Base-by-base conservation (phyloP, 2,888 invertebrate species). In the Leptarthrus brevirostris region DNA sequence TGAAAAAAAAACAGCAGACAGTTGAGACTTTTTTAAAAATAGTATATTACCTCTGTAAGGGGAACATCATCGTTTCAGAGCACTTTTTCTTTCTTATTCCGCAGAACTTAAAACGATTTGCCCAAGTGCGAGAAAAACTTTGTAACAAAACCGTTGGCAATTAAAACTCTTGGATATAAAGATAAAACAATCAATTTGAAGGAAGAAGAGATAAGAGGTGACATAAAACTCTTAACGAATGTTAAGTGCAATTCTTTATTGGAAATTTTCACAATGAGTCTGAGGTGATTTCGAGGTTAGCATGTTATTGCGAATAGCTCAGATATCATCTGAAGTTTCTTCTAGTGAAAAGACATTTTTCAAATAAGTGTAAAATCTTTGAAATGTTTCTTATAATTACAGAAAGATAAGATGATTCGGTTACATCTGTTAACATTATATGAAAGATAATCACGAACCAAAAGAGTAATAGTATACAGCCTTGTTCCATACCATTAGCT, bases 151-250 rank as follows among this genome's bases (percentile, higher is more conserved):
- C 24, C 16, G 4, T 16, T 3, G n/a, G 44, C 24, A 44, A 26
- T 52, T 47, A 66, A n/a, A 66, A 22, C 22, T 54, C 44, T 24
- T 26, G 64, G 64, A 26, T 47, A 66, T 66, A 47, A 66, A 66
- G 64, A 66, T 66, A 66, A 66, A 66, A 47, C 47, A 66, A 66
- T 66, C 47, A 47, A 47, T 66, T 66, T 66, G 16, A 44, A 6
- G 22, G 64, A 47, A 66, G 47, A 44, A 64, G 40, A 66, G 64
- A 66, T 66, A 66, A 66, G 64, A n/a, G 5, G 16, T 34, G 64
- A 47, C 64, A 66, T 66, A 47, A 66, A 66, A 47, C 24, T 47
- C 16, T 24, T 66, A 20, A 66, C 16, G 44, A 34, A 47, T 47
- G 44, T 36, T 12, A 22, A 47, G 26, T 36, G 16, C 22, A 52